phyloP scores from a whole-genome alignment of 2,888 invertebrate species.

The Thumatha senex region DNA sequence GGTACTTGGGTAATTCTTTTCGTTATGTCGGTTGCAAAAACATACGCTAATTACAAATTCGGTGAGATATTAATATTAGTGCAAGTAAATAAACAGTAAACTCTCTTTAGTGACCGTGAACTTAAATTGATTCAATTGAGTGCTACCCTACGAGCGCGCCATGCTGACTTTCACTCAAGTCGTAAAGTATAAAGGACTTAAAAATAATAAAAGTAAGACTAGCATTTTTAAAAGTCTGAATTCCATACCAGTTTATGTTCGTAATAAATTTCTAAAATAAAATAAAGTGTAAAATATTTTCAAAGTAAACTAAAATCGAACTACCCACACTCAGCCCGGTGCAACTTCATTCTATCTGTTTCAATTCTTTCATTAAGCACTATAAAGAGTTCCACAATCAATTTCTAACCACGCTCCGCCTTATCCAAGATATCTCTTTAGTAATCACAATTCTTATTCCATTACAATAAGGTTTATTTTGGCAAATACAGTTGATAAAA shows the following conservation, averaged over 20 bases:
- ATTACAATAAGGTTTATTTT: conserved; percentile 36
- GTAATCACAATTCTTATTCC: conserved; percentile 27
- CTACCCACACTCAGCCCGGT: conserved; percentile 19
- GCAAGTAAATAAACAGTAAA: too few species aligned
- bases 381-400: conserved; percentile 77
- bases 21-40: too few species aligned
- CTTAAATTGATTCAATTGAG: too few species aligned
- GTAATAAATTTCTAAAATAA: not conserved
- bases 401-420: conserved; percentile 65
- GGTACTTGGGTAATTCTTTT: too few species aligned
- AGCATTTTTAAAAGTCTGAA: too few species aligned
- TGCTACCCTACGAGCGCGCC: too few species aligned
- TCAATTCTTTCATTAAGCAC: conserved; percentile 80
- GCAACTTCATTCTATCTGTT: conserved; percentile 64
- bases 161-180: too few species aligned
- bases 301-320: conserved; percentile 22
- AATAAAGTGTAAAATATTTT: not conserved
- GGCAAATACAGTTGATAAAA: conserved; percentile 16
- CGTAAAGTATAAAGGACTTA: too few species aligned
- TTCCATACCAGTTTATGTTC: not conserved
- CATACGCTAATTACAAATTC: too few species aligned
- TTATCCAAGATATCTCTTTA: conserved; percentile 39
- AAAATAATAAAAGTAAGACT: too few species aligned
- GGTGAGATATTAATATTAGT: too few species aligned
- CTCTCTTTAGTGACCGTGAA: too few species aligned